Evolutionary conservation across 2,113 vertebrate genomes (phyloP).

Genomic region (Eptesicus fuscus): DNA sequence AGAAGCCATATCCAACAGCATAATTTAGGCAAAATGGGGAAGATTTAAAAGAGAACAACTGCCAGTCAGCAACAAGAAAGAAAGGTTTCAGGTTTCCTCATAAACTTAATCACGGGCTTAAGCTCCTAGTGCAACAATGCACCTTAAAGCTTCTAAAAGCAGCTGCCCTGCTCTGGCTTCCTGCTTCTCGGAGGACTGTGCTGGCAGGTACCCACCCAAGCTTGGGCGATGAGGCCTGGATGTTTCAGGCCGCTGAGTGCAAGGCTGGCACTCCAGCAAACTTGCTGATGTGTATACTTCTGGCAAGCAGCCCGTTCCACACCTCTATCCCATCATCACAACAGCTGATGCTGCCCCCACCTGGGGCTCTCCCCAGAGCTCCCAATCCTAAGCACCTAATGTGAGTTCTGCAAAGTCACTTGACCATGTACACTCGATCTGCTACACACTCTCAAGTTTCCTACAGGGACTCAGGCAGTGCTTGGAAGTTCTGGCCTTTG

Average conservation of each 20-base stretch:
- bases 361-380: background rate
- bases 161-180: slow-evolving; percentile 16
- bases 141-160: slow-evolving; percentile 46
- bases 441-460: background rate
- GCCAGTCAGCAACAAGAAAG: background rate
- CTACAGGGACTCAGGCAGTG: background rate
- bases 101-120: slow-evolving; percentile 38
- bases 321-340: background rate
- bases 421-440: background rate
- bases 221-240: background rate
- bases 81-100: slow-evolving; percentile 27
- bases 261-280: background rate
- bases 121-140: slow-evolving; percentile 42
- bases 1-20: slow-evolving; percentile 10
- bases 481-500: background rate
- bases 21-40: slow-evolving; percentile 11
- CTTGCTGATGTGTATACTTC: background rate
- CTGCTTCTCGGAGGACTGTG: background rate
- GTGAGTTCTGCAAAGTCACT: background rate
- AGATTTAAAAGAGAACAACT: slow-evolving; percentile 38
- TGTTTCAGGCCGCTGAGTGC: background rate
- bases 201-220: slow-evolving; percentile 18
- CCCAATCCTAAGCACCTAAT: background rate
- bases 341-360: background rate
- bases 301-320: background rate